Conservation (phyloP, 1,140 invertebrate genomes). For the Metaphire vulgaris region DNA sequence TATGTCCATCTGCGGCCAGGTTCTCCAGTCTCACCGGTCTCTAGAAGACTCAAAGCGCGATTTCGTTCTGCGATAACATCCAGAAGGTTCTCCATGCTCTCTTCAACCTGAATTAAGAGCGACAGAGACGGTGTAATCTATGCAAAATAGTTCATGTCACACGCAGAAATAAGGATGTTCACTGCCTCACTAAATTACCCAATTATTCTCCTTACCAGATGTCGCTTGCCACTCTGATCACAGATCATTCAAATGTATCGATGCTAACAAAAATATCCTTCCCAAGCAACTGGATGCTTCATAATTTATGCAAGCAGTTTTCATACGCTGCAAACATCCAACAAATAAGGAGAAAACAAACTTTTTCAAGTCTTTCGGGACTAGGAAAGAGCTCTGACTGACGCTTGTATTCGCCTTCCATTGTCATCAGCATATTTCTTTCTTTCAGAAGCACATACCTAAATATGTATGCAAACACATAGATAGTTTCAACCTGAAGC, state of each 20-base stretch:
- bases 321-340: no score
- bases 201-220: no score
- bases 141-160: no score
- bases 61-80: constrained; percentile 85
- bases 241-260: no score
- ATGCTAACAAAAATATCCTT: no score
- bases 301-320: no score
- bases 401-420: constrained; percentile 76
- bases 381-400: constrained; percentile 73
- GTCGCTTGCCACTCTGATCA: no score
- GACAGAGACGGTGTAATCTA: neutral
- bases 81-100: constrained; percentile 93
- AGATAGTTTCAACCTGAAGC: no score
- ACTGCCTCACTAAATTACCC: no score
- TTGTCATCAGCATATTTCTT: constrained; percentile 91
- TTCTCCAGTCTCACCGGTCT: constrained; percentile 63
- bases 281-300: no score
- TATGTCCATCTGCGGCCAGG: constrained; percentile 9
- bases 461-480: constrained; percentile 29
- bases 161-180: no score
- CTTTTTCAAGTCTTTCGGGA: constrained; percentile 91
- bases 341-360: no score
- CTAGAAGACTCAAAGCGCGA: constrained; percentile 77
- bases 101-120: constrained; percentile 62
- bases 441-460: constrained; percentile 92